A percentile compares a stretch with the other conserved stretches of the same genome.
Conservation (phyloP, 2,797 vertebrate genomes). For the Hylomyscus alleni region DNA sequence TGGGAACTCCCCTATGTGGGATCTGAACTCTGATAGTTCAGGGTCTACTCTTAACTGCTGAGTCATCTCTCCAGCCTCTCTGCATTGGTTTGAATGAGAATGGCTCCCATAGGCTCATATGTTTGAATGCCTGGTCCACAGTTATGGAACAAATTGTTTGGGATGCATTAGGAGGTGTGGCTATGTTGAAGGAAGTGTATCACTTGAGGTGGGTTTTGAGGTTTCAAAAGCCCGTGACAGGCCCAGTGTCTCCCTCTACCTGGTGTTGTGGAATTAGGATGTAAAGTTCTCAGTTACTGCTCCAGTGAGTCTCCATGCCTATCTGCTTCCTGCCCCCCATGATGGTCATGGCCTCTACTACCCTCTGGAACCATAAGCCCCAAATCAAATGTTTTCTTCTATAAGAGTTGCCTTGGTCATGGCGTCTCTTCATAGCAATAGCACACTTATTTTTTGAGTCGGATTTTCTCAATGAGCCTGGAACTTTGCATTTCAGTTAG, state of each 20-base stretch:
- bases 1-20: neutral
- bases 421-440: neutral
- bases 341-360: neutral
- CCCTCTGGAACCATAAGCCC: too few relatives aligned
- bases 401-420: neutral
- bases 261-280: neutral
- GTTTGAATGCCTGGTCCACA: neutral
- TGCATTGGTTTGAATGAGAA: neutral
- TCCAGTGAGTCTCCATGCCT: neutral
- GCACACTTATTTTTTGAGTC: neutral
- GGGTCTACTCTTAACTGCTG: neutral
- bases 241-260: neutral
- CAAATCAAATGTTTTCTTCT: neutral
- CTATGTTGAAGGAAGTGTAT: too few relatives aligned
- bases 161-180: too few relatives aligned
- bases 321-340: neutral
- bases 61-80: neutral
- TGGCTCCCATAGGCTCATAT: neutral
- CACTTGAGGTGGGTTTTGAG: too few relatives aligned
- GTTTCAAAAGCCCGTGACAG: too few relatives aligned
- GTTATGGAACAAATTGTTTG: too few relatives aligned
- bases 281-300: neutral
- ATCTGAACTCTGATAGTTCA: neutral
- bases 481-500: neutral
- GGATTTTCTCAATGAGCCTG: neutral